Conservation (phyloP, 92 coral and sea anemone genomes). For the Hydrozoanthus gracilis region DNA sequence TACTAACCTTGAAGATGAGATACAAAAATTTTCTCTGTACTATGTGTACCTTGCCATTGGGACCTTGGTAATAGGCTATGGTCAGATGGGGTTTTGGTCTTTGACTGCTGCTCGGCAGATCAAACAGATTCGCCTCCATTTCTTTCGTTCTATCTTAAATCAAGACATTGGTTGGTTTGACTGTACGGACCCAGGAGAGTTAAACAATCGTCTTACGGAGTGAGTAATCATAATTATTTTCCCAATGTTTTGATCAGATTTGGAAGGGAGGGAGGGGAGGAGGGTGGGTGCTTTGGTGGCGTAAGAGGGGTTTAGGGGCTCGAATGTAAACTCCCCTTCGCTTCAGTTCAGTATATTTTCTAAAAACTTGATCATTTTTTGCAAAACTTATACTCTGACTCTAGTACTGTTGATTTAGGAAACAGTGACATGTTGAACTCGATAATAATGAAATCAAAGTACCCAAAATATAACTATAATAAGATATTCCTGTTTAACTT, state of each 20-base stretch:
- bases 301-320: no score
- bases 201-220: slow-evolving; percentile 60
- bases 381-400: no score
- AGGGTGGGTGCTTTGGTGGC: no score
- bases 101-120: slow-evolving; percentile 56
- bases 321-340: no score
- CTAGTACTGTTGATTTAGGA: no score
- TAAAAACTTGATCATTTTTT: no score
- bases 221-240: slow-evolving; percentile 34
- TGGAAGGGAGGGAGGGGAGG: background rate
- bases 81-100: slow-evolving; percentile 55
- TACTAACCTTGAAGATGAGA: slow-evolving; percentile 45
- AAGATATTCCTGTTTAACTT: no score
- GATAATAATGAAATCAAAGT: no score
- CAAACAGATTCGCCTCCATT: slow-evolving; percentile 47
- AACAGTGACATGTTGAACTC: no score
- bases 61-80: slow-evolving; percentile 32
- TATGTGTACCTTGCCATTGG: slow-evolving; percentile 60
- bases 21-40: slow-evolving; percentile 43
- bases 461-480: no score
- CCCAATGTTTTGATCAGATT: background rate
- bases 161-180: slow-evolving; percentile 74
- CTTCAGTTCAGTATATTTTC: no score
- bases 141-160: slow-evolving; percentile 53
- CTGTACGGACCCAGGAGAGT: slow-evolving; percentile 58